A percentile compares a stretch with the other conserved stretches of the same genome.
Conservation (phyloP, 2,113 vertebrate species). For the Microcebus jonahi region DNA sequence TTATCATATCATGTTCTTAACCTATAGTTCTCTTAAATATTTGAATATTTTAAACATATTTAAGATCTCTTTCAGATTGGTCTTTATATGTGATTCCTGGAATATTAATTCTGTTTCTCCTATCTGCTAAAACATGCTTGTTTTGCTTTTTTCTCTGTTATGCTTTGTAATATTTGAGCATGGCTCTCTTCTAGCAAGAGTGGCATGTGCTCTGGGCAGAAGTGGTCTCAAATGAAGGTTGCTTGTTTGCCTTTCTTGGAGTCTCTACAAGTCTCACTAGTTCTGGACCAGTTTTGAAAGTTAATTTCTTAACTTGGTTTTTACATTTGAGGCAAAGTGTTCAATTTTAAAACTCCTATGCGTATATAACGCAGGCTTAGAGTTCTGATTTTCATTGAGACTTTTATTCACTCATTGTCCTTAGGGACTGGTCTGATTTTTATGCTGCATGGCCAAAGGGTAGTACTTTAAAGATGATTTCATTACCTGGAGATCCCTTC, state of each 20-base stretch:
- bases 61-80: background rate
- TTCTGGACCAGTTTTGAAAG: background rate
- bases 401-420: background rate
- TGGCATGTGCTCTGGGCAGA: background rate
- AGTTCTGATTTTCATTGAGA: background rate
- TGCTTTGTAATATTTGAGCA: background rate
- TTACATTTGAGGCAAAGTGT: background rate
- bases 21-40: background rate
- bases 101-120: background rate
- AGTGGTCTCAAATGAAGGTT: background rate
- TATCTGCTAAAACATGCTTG: background rate
- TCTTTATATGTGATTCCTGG: background rate
- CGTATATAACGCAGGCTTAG: background rate
- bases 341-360: background rate
- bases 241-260: background rate
- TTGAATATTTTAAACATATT: background rate
- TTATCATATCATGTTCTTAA: background rate
- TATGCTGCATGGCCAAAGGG: background rate
- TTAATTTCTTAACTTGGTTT: constrained; percentile 14
- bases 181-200: background rate
- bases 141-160: background rate
- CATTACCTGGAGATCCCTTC: background rate
- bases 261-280: background rate
- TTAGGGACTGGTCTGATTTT: background rate
- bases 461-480: background rate